phyloP scores from a whole-genome alignment of 2,113 vertebrate species.

The Sula dactylatra region DNA sequence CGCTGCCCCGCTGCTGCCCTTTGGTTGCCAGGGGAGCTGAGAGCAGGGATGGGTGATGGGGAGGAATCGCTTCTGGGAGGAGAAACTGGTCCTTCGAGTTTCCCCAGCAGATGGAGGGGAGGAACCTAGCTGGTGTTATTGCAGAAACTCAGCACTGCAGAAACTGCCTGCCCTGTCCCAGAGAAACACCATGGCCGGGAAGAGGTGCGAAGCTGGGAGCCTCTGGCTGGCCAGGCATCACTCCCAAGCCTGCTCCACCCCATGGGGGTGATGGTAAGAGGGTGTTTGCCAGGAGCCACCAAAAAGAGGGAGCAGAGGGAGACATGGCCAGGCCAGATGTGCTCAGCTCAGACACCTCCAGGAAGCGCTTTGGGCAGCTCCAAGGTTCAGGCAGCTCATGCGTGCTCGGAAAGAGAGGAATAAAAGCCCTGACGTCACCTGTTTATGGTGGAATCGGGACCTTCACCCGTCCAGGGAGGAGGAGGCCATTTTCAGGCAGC shows the following conservation, averaged over 20 bases:
- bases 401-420: rapidly evolving
- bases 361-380: background rate
- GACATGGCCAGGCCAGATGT: background rate
- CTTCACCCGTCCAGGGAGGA: rapidly evolving
- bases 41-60: rapidly evolving
- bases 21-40: background rate
- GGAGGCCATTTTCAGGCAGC: background rate
- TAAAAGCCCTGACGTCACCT: background rate
- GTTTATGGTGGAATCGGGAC: background rate
- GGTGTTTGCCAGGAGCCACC: background rate
- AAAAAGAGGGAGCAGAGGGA: background rate
- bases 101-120: background rate
- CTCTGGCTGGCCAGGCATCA: rapidly evolving
- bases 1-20: background rate
- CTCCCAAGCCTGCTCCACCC: background rate
- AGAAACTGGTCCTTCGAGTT: slow-evolving; percentile 44
- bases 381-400: background rate
- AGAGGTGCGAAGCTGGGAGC: background rate
- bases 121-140: background rate
- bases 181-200: background rate
- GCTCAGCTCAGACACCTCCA: background rate
- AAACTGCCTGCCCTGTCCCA: background rate
- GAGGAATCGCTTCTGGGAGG: background rate
- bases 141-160: background rate
- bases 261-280: background rate